Base-by-base conservation (phyloP, 92 coral and sea anemone genomes). In the Galaxea fascicularis region DNA sequence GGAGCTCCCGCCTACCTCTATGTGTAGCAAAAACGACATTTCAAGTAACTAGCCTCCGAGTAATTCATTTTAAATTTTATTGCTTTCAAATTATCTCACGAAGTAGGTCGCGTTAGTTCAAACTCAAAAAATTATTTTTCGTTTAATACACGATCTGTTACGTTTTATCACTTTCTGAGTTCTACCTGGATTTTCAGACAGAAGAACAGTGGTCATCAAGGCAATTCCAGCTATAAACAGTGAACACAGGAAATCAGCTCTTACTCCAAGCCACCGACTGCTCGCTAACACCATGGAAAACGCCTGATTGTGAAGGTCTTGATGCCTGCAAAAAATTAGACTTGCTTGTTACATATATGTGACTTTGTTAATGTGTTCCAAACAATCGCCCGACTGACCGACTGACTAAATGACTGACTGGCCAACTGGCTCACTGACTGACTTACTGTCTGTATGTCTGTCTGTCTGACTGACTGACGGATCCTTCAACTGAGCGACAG, bases 231-330 rank as follows among this genome's bases (percentile, higher is more conserved):
- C 62, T 13, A 80, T 80, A 29, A 80, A 80, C 20, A 80, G 0
- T 15, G 85, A 66, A 21, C 85, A 80, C 8, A 80, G 56, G 52
- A 69, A 30, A 51, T 80, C 85, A 53, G 66, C 76, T 51, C 85
- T 66, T 21, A 69, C 67, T 24, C 85, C 85, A 52, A 80, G 64
- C 85, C 85, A 80, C 10, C 85, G 65, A 28, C 53, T 29, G 24
- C 77, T 68, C 11, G 85, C 76, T 25, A 70, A 14, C 51, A 53
- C 76, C 85, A 80, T 27, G n/a, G 65, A 65, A 57, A 67, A 80
- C 52, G 49, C 85, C 10, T 69, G 76, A 24, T 68, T 80, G 51
- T 80, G 76, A 4, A 44, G 14, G 21, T 80, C 85, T 54, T 80
- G 85, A 24, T 68, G 67, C 56, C 85, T 80, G 14, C 1, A 27